phyloP scores from a whole-genome alignment of 1,140 invertebrate genomes.

The Melanaphis sacchari region DNA sequence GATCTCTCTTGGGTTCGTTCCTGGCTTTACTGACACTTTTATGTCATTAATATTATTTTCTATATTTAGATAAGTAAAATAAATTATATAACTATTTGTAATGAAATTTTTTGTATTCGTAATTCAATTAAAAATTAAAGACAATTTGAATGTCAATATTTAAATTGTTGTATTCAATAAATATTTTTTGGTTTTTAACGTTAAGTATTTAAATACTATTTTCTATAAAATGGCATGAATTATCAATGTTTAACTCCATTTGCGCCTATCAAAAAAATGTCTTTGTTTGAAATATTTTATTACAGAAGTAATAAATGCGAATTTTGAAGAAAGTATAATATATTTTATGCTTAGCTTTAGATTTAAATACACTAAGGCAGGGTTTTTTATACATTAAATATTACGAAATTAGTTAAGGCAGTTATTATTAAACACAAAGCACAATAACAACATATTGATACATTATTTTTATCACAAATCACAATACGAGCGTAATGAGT shows the following conservation, averaged over 20 bases:
- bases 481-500: no score
- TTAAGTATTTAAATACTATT: background rate
- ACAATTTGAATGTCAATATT: background rate
- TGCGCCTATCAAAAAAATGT: background rate
- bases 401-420: background rate
- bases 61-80: background rate
- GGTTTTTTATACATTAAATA: background rate
- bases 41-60: background rate
- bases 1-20: background rate
- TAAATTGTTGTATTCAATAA: background rate
- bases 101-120: background rate
- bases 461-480: background rate
- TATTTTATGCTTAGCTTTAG: background rate
- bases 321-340: background rate
- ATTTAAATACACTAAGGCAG: background rate
- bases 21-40: background rate
- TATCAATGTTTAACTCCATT: background rate
- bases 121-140: background rate
- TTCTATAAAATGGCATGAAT: background rate
- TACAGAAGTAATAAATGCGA: background rate
- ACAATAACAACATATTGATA: background rate
- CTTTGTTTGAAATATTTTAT: background rate
- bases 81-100: background rate
- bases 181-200: background rate
- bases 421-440: background rate